Evolutionary conservation across 2,888 invertebrate genomes (phyloP).

Genomic region (Microctonus hyperodae): DNA sequence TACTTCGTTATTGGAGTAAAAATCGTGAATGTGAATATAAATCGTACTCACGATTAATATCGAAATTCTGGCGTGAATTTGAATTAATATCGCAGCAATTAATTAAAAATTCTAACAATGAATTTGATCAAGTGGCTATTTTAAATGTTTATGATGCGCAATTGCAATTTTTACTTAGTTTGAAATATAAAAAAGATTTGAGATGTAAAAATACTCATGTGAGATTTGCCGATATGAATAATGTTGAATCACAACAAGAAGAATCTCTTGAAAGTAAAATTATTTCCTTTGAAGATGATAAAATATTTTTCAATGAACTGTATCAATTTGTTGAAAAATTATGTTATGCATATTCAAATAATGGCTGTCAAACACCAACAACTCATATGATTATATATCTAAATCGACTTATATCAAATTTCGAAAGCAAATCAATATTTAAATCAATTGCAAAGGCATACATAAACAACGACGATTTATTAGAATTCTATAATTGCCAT

Average conservation of each 20-base stretch:
- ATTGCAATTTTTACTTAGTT: slow-evolving; percentile 63
- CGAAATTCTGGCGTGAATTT: slow-evolving; percentile 62
- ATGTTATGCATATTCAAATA: slow-evolving; percentile 67
- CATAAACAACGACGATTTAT: slow-evolving; percentile 49
- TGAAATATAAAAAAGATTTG: slow-evolving; percentile 63
- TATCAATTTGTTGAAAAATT: slow-evolving; percentile 63
- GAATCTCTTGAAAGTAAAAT: slow-evolving; percentile 5
- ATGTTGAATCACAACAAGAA: slow-evolving; percentile 38
- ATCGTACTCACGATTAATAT: slow-evolving; percentile 57
- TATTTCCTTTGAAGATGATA: slow-evolving; percentile 42
- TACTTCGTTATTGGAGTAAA: slow-evolving; percentile 69
- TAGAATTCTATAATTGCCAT: slow-evolving; percentile 60
- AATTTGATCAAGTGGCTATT: slow-evolving; percentile 34
- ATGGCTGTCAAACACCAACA: slow-evolving; percentile 58
- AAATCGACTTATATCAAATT: slow-evolving; percentile 67
- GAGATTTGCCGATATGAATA: slow-evolving; percentile 63
- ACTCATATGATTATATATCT: slow-evolving; percentile 65
- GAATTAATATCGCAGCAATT: slow-evolving; percentile 52
- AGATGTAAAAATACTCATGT: slow-evolving; percentile 66
- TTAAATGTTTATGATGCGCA: slow-evolving; percentile 53
- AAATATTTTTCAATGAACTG: slow-evolving; percentile 64
- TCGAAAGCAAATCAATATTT: slow-evolving; percentile 67
- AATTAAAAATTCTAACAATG: slow-evolving; percentile 39
- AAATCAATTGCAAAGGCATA: slow-evolving; percentile 59
- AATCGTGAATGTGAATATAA: slow-evolving; percentile 57